Conservation (phyloP, 1,140 invertebrate species). For the Vanessa atalanta region DNA sequence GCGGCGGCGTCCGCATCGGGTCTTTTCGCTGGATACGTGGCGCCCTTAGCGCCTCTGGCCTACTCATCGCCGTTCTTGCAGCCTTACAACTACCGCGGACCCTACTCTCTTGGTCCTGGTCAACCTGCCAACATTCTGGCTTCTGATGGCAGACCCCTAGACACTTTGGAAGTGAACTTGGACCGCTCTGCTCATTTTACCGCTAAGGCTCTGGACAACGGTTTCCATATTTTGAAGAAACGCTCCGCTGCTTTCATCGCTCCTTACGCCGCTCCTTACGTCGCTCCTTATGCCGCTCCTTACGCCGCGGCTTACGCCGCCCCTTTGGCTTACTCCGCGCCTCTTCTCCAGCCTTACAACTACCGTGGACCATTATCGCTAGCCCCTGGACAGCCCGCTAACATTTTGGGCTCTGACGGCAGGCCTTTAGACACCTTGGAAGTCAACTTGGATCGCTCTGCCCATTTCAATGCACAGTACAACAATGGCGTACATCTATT, state of each 20-base stretch:
- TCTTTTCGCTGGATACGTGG: conserved; percentile 27
- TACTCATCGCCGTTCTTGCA: conserved; percentile 43
- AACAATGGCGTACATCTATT: conserved; percentile 30
- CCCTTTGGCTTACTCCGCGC: conserved; percentile 46
- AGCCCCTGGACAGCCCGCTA: conserved; percentile 59
- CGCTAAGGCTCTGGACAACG: conserved; percentile 56
- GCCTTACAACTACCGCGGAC: conserved; percentile 61
- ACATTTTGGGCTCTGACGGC: conserved; percentile 53
- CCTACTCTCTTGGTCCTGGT: conserved; percentile 56
- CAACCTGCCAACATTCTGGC: conserved; percentile 59
- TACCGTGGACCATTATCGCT: conserved; percentile 66
- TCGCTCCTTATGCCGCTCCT: conserved; percentile 42
- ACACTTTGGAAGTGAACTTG: conserved; percentile 71
- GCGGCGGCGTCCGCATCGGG: conserved; percentile 14
- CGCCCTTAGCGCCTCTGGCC: conserved; percentile 29
- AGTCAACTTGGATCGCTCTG: conserved; percentile 71
- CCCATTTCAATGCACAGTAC: conserved; percentile 54
- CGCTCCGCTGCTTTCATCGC: conserved; percentile 46
- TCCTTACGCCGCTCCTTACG: conserved; percentile 43
- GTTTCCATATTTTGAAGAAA: conserved; percentile 49
- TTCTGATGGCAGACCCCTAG: conserved; percentile 58
- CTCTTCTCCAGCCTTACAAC: conserved; percentile 47
- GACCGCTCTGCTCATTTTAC: conserved; percentile 71
- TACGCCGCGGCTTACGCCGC: conserved; percentile 4
- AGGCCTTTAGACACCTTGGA: conserved; percentile 64